Evolutionary conservation across 2,797 vertebrate species (phyloP).

Genomic region (Orestias chungarensis): DNA sequence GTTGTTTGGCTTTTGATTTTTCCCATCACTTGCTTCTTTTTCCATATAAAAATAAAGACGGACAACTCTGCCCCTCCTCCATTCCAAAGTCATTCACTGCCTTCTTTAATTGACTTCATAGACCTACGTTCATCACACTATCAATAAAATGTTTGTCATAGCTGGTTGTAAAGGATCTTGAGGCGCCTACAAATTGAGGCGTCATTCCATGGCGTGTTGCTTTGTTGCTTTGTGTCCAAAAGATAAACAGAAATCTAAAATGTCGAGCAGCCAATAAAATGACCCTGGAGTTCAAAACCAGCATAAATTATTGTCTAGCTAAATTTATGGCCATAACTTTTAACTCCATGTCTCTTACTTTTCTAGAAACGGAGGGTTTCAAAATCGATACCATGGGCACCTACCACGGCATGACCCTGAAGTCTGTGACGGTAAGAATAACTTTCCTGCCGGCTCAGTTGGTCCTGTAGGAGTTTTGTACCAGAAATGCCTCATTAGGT

Average conservation of each 20-base stretch:
- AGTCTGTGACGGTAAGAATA: constrained; percentile 96
- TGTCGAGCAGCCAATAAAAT: not conserved
- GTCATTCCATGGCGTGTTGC: not conserved
- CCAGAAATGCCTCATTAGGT: not conserved
- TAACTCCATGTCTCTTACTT: not conserved
- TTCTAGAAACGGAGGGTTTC: constrained; percentile 96
- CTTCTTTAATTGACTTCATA: not conserved
- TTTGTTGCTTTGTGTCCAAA: not conserved
- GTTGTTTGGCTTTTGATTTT: too few relatives aligned
- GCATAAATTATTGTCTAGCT: not conserved
- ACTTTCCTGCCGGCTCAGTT: not conserved
- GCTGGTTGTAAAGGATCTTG: not conserved
- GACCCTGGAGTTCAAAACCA: not conserved
- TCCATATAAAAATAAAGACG: not conserved
- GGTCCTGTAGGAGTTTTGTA: not conserved
- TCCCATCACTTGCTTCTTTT: too few relatives aligned
- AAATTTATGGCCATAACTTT: not conserved
- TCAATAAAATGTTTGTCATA: not conserved
- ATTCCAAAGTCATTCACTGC: not conserved
- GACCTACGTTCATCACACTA: too few relatives aligned
- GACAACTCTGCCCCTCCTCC: not conserved
- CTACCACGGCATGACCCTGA: constrained; percentile 98
- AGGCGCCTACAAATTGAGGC: not conserved
- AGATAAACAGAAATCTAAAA: too few relatives aligned
- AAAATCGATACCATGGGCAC: constrained; percentile 99